Evolutionary conservation across 2,888 invertebrate species (phyloP), one percentile per base, ranked within the genome.

Genomic region (Sthenelais limicola): DNA sequence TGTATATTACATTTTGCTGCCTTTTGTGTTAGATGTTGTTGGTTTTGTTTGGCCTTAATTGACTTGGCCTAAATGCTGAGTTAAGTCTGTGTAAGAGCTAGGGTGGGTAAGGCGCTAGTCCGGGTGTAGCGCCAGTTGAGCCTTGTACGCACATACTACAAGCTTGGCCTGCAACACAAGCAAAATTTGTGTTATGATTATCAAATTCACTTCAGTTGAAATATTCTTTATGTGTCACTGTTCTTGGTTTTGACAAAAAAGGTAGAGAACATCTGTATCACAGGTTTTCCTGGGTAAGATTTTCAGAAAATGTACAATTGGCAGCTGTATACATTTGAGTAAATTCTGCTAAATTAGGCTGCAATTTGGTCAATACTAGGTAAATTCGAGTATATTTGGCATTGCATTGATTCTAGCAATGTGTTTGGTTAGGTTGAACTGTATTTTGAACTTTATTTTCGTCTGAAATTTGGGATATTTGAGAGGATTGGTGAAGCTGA

Each of bases 61-160:
- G 30, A 33, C 18, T 18, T n/a, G 30, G 32, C 56, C 56, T 18
- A 33, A 56, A 33, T 56, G 30, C 15, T 15, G 18, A 28, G 18
- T 56, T 32, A 3, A 56, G 32, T 56, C 32, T 56, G n/a, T 9
- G 3, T 30, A 28, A 56, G 5, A 4, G 56, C 35, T 1, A 24
- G 15, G 33, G 62, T 4, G 2, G 56, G 1, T 38, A 2, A 21
- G 38, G 24, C 1, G 26, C 12, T 71, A 71, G 62, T 71, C 71
- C 9, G 47, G 30, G 1, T 69, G 62, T 26, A 68, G 47, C n/a
- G 49, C 52, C 30, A 84, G 78, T 74, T 82, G 82, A 47, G 83
- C 82, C 75, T 81, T 81, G 76, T 82, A 84, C 32, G 84, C 84
- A 79, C 83, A 82, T 12, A 84, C 81, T 32, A 84, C 79, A 70